A percentile compares a stretch with the other conserved stretches of the same genome.
Conservation (phyloP, 2,797 vertebrate species). For the Dendrocincla tyrannina region DNA sequence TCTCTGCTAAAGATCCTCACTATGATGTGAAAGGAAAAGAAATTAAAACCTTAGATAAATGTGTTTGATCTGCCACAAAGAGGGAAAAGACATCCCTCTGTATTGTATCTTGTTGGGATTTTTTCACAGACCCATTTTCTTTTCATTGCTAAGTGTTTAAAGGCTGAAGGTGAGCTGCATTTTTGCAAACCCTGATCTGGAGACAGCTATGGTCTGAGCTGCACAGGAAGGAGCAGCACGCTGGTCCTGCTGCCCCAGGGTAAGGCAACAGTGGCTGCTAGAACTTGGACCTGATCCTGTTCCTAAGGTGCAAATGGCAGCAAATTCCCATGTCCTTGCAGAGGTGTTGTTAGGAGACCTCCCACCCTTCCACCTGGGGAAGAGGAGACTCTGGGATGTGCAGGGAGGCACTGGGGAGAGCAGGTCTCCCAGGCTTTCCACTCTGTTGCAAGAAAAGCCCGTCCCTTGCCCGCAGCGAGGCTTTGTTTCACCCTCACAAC, state of each 20-base stretch:
- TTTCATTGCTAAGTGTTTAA: not conserved
- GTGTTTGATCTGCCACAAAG: constrained; percentile 45
- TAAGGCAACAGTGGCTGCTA: not conserved
- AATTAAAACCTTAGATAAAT: constrained; percentile 66
- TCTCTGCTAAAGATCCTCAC: constrained; percentile 60
- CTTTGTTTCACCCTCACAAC: constrained; percentile 20
- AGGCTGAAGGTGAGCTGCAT: not conserved
- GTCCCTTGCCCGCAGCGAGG: not conserved
- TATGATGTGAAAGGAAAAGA: constrained; percentile 66
- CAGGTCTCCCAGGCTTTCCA: not conserved
- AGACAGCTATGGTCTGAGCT: not conserved
- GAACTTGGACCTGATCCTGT: not conserved
- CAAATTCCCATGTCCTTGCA: not conserved
- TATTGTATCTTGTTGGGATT: not conserved
- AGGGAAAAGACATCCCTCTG: constrained; percentile 18
- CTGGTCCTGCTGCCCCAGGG: not conserved
- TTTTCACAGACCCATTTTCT: constrained; percentile 7
- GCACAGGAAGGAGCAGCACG: not conserved
- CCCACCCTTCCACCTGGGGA: not conserved
- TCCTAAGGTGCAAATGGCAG: not conserved
- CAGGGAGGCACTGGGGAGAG: not conserved
- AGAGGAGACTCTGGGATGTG: accelerated
- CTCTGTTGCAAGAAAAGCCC: not conserved
- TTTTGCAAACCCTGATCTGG: not conserved
- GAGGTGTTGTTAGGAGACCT: not conserved